Conservation (phyloP, 2,113 vertebrate species). For the Protomyctophum bolini region DNA sequence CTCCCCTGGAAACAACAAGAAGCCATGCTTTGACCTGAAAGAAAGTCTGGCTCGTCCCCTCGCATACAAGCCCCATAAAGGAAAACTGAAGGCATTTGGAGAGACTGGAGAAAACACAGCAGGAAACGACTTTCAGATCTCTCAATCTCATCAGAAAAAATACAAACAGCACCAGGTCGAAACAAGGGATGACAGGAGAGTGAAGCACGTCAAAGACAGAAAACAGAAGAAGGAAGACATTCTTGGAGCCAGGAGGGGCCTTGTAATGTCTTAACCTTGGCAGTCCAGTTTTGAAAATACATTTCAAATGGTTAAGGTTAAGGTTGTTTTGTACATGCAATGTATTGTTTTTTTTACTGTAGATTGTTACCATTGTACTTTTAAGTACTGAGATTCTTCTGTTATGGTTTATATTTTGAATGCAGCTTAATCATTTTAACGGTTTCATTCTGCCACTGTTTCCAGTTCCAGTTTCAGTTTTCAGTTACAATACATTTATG, state of each 20-base stretch:
- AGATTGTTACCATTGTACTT: background rate
- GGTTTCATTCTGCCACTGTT: background rate
- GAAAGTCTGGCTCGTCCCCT: conserved; percentile 91
- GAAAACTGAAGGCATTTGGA: conserved; percentile 89
- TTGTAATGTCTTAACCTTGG: conserved; percentile 64
- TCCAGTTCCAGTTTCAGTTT: background rate
- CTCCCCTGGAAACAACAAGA: conserved; percentile 82
- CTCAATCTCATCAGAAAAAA: conserved; percentile 74
- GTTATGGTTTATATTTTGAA: background rate
- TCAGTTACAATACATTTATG: background rate
- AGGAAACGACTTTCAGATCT: conserved; percentile 60
- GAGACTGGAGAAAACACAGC: conserved; percentile 78
- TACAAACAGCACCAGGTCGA: conserved; percentile 88
- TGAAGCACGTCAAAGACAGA: conserved; percentile 71
- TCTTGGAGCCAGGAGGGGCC: conserved; percentile 82
- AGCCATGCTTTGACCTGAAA: conserved; percentile 88
- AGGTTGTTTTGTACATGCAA: background rate
- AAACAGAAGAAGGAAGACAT: conserved; percentile 86
- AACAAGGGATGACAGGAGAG: conserved; percentile 86
- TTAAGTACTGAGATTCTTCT: background rate
- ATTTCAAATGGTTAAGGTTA: background rate
- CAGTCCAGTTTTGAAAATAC: background rate
- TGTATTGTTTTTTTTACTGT: background rate
- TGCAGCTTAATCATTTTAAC: background rate
- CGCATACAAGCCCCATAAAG: conserved; percentile 91